These are phyloP conservation scores for Blomia tropicalis DNA, from an alignment of 2,888 invertebrate genomes.

Conservation along the genomic window DNA sequence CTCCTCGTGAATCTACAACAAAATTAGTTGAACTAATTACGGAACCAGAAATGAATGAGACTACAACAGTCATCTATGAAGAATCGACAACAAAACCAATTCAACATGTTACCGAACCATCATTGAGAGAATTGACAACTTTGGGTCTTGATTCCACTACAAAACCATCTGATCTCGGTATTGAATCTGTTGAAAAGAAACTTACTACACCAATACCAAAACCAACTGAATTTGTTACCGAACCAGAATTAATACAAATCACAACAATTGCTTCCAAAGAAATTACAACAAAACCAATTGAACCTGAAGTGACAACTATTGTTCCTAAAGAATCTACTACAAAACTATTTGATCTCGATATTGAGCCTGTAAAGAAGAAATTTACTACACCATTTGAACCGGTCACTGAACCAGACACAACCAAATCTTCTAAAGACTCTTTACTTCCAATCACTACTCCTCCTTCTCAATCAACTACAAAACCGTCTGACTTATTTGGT, in stretches of 20 bases:
- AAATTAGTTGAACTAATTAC: too few species aligned
- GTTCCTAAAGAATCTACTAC: not conserved
- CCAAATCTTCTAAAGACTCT: not conserved
- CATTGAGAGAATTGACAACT: too few species aligned
- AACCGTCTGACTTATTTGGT: not conserved
- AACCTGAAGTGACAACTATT: not conserved
- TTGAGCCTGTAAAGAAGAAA: too few species aligned
- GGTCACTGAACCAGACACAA: not conserved
- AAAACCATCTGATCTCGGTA: not conserved
- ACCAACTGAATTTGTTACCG: not conserved
- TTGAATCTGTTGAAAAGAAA: not conserved
- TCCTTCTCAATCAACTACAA: not conserved
- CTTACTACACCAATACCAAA: not conserved
- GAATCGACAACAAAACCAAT: too few species aligned
- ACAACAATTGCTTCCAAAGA: too few species aligned
- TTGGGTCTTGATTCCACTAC: too few species aligned
- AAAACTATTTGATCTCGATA: too few species aligned
- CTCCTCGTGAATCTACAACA: not conserved
- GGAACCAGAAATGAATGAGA: too few species aligned
- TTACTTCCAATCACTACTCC: too few species aligned
- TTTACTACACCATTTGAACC: constrained; percentile 3
- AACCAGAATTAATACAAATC: not conserved
- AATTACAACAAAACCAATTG: too few species aligned
- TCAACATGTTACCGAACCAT: too few species aligned
- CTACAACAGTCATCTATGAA: too few species aligned